These are phyloP conservation scores for Eristalis arbustorum DNA, from an alignment of 2,888 invertebrate species.

Conservation along the genomic window DNA sequence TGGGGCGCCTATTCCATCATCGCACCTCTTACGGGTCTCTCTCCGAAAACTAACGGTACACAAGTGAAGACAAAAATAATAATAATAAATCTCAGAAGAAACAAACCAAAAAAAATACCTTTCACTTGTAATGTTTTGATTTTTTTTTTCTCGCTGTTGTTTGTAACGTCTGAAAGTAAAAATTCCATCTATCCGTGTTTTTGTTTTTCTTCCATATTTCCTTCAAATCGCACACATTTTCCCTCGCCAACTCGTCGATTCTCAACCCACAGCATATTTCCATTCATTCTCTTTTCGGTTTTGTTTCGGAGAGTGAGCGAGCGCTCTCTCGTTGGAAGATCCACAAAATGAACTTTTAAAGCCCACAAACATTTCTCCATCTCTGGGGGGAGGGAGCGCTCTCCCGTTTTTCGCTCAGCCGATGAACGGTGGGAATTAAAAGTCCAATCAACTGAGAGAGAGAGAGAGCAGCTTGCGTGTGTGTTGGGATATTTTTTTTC, in stretches of 20 bases:
- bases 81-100: background rate
- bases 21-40: too few species aligned
- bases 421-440: conserved; percentile 22
- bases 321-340: conserved; percentile 21
- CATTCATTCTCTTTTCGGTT: conserved; percentile 5
- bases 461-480: background rate
- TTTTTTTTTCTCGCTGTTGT: conserved; percentile 3
- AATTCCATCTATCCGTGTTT: conserved; percentile 67
- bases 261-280: too few species aligned
- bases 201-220: conserved; percentile 67
- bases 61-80: background rate
- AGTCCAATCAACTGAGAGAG: conserved; percentile 26
- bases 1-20: too few species aligned
- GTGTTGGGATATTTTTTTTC: background rate
- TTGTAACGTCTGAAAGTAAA: conserved; percentile 12
- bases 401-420: conserved; percentile 50
- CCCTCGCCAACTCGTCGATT: conserved; percentile 2
- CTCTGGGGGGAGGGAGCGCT: too few species aligned
- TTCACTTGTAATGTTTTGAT: conserved; percentile 66
- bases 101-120: conserved; percentile 35
- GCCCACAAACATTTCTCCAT: background rate
- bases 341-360: conserved; percentile 28
- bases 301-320: too few species aligned
- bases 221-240: conserved; percentile 31
- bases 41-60: background rate